Conservation (phyloP, 2,797 vertebrate species). For the Streptopelia turtur region DNA sequence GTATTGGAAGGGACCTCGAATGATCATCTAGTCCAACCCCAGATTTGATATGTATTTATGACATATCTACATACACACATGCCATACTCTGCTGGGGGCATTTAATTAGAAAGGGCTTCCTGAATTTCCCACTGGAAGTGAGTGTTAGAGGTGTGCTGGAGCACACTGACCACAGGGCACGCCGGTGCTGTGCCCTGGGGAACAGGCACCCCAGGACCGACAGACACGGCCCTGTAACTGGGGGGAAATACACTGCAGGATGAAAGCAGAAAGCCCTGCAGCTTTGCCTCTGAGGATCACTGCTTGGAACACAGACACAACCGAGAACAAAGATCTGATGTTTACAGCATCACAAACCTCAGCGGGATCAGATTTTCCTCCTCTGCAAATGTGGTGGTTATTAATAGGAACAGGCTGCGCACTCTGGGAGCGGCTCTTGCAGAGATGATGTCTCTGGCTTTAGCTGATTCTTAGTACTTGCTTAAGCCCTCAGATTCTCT, state of each 20-base stretch:
- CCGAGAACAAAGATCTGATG: not conserved
- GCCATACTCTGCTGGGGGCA: not conserved
- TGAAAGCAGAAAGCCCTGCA: not conserved
- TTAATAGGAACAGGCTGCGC: slow-evolving; percentile 38
- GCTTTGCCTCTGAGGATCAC: not conserved
- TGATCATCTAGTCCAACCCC: no score
- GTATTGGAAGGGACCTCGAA: no score
- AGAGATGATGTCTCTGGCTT: not conserved
- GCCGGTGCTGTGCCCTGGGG: no score
- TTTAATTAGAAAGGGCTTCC: not conserved
- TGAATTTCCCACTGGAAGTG: not conserved
- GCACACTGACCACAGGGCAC: not conserved
- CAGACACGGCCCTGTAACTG: not conserved
- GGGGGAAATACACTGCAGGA: not conserved
- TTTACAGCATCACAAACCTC: slow-evolving; percentile 21
- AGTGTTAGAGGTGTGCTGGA: not conserved
- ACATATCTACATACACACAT: no score
- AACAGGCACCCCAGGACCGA: not conserved
- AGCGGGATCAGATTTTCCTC: not conserved
- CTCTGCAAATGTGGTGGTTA: slow-evolving; percentile 7
- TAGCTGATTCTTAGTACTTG: not conserved
- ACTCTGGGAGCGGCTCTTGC: slow-evolving; percentile 3
- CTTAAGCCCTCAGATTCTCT: not conserved
- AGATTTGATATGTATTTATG: no score
- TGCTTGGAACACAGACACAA: not conserved